Base-by-base conservation (phyloP, 2,113 vertebrate genomes). In the Tachycineta bicolor region DNA sequence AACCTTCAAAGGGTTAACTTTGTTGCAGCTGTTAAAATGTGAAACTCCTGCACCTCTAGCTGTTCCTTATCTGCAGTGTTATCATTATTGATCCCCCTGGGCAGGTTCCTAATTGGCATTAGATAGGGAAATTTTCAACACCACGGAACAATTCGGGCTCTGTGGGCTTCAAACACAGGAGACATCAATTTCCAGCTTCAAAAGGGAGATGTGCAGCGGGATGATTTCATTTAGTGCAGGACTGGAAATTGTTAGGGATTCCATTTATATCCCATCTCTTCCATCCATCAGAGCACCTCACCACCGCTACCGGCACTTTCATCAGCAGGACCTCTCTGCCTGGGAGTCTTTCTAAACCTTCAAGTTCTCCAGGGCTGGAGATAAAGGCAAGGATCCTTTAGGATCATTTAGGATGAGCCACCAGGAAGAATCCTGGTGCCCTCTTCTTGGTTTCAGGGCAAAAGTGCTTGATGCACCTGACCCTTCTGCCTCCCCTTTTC, bases 31-130 rank as follows among this genome's bases (percentile, higher is more conserved):
- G 34, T 76, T 59, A 15, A 56, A 53, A n/a, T 33, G 75, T 44
- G 50, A 91, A 95, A 44, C 50, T 47, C 31, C 37, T 24, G 91
- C 88, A n/a, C 11, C 28, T 86, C 89, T 82, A 6, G 21, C 82
- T 34, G 65, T 49, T 47, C 70, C 53, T 81, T 95, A 95, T 77
- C 84, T 77, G 88, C 23, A 69, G 49, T 13, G 22, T 47, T 58
- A 76, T 70, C 76, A 25, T 84, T 93, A 92, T 14, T 83, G 88
- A 94, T 74, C 90, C 90, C 89, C 71, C 84, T 24, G 55, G 92
- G 95, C 55, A 92, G 88, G 92, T 95, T 89, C 90, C 95, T 92
- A 94, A 97, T 92, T 74, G 89, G 76, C 93, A 84, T 92, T 52
- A 93, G 95, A 93, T 17, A 73, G 46, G 91, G 87, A 93, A 91